A percentile compares a stretch with the other conserved stretches of the same genome.
These are phyloP conservation scores for Bombus sibiricus DNA, from an alignment of 1,140 invertebrate genomes.

Conservation along the genomic window DNA sequence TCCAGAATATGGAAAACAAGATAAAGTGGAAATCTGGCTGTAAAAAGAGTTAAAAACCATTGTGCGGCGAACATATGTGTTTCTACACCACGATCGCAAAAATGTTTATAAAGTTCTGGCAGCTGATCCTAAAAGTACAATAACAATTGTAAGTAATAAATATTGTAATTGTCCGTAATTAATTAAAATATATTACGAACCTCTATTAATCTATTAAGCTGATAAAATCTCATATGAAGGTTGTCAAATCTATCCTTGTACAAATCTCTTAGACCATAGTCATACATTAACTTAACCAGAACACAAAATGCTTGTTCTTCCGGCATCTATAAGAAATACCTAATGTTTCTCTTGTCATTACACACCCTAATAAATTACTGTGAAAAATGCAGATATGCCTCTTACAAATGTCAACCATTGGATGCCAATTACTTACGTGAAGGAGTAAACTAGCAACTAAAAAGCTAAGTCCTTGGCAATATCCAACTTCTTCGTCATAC, in stretches of 20 bases:
- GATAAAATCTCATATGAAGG: conserved; percentile 97
- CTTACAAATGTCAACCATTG: conserved; percentile 31
- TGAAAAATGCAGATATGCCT: not conserved
- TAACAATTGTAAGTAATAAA: conserved; percentile 24
- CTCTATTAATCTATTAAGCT: conserved; percentile 97
- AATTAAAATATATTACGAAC: conserved; percentile 80
- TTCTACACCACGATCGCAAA: conserved; percentile 95
- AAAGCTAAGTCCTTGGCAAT: conserved; percentile 99
- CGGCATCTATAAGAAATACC: conserved; percentile 91
- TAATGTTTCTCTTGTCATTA: conserved; percentile 39
- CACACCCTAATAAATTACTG: conserved; percentile 22
- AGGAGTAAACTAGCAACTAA: conserved; percentile 96
- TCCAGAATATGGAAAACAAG: conserved; percentile 99
- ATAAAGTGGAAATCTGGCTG: conserved; percentile 98
- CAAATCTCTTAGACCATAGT: conserved; percentile 96
- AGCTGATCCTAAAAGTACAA: conserved; percentile 90
- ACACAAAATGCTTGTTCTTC: conserved; percentile 99
- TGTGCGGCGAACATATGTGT: conserved; percentile 99
- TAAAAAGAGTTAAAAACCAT: conserved; percentile 99
- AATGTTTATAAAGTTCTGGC: conserved; percentile 94
- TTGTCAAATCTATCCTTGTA: conserved; percentile 99
- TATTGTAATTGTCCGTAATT: not conserved
- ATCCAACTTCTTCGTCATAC: conserved; percentile 98
- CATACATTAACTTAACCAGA: conserved; percentile 98
- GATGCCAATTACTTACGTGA: conserved; percentile 88